Base-by-base conservation (phyloP, 2,113 vertebrate species). In the Ia io region DNA sequence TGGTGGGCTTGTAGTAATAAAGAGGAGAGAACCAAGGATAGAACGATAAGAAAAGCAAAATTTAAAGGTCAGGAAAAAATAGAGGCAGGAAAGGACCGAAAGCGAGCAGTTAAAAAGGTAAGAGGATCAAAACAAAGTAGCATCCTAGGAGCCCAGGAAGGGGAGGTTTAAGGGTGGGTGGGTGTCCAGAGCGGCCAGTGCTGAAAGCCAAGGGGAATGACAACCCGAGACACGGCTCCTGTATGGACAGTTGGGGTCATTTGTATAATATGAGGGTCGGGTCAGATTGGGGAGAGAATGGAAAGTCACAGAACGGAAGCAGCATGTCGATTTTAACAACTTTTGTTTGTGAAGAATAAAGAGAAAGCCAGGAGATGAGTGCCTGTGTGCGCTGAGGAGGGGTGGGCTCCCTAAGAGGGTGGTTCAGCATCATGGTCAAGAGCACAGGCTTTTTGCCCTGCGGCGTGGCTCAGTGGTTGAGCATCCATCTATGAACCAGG, bases 301-400 rank as follows among this genome's bases (percentile, higher is more conserved):
- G 16, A 59, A 63, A 74, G n/a, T 59, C 20, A 18, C 37, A 42
- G 70, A 49, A 71, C 25, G 9, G 56, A 25, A 37, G 74, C 51
- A 10, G 65, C 32, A 37, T 16, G 79, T 22, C 10, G 42, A n/a
- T 9, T 83, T 56, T 61, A 18, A 63, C 56, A 89, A 69, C 30
- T 25, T 14, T 69, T n/a, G 14, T 3, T 61, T 17, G 42, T 70
- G 30, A 92, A 79, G 59, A 59, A 11, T 16, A 47, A 53, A 17
- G 37, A 73, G 61, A 78, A 77, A 4, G 18, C 32, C 74, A 77
- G 59, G 30, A 44, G n/a, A 47, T 6, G 40, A 30, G 20, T 9
- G 0, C 14, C 1, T 0, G 9, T 14, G 0, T 1, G 28, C 18
- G 40, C 51, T 85, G 79, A 74, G 84, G 9, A 22, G 6, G 42